Conservation (phyloP, 1,140 invertebrate genomes). For the Papilio polyxenes region DNA sequence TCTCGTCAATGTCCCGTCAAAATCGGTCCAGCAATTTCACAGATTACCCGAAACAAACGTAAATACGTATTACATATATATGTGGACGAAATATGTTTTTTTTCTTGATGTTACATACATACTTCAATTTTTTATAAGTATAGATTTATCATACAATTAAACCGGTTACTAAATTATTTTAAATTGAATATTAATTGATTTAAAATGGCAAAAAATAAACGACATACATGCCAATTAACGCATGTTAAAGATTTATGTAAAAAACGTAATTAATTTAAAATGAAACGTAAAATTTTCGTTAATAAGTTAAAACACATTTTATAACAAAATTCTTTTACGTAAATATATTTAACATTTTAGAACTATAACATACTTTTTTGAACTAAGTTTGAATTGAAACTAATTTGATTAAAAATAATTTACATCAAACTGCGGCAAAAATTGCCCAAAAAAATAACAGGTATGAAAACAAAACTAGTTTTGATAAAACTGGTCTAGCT, state of each 20-base stretch:
- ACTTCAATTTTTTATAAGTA: too few species aligned
- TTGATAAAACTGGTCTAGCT: not conserved
- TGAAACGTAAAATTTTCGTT: not conserved
- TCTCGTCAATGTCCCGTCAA: too few species aligned
- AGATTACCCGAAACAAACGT: too few species aligned
- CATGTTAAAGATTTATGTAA: not conserved
- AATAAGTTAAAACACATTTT: not conserved
- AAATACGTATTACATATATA: too few species aligned
- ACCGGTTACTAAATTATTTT: not conserved
- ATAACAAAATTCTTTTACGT: not conserved
- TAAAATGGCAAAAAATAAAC: not conserved
- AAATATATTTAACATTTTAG: too few species aligned
- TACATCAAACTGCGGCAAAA: not conserved
- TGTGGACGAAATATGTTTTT: too few species aligned
- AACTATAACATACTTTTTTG: not conserved
- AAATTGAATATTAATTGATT: conserved; percentile 9
- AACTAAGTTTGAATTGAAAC: not conserved
- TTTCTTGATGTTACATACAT: too few species aligned
- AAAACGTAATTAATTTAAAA: not conserved
- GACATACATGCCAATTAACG: not conserved
- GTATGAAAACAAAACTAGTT: not conserved
- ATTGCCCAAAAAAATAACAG: not conserved
- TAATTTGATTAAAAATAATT: not conserved
- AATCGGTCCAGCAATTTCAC: too few species aligned
- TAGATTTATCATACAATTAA: not conserved